Conservation (phyloP, 2,888 invertebrate species). For the Physocephala rufipes region DNA sequence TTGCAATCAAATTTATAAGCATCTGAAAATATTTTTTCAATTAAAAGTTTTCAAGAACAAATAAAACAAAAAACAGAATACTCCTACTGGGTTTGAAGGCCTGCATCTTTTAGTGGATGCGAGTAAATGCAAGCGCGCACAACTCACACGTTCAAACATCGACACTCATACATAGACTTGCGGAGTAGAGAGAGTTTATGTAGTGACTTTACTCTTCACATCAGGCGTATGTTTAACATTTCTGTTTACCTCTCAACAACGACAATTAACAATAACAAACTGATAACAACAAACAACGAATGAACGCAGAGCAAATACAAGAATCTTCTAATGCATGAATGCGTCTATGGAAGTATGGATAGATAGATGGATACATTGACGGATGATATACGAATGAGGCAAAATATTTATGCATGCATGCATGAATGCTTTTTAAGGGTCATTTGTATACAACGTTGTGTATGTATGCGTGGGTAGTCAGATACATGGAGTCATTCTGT, state of each 20-base stretch:
- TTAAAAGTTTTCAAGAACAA: background rate
- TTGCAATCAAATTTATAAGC: background rate
- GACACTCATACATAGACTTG: background rate
- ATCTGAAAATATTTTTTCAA: background rate
- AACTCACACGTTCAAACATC: background rate
- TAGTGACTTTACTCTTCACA: background rate
- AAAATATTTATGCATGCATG: no score
- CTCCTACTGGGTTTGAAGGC: background rate
- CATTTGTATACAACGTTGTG: background rate
- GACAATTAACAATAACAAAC: background rate
- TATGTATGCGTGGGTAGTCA: background rate
- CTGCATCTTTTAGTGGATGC: background rate
- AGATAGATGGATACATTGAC: background rate
- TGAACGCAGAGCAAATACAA: background rate
- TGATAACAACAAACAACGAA: no score
- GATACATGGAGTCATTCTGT: no score
- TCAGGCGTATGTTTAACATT: background rate
- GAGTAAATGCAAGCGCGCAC: background rate
- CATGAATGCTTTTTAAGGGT: no score
- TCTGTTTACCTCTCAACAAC: background rate
- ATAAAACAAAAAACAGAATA: background rate
- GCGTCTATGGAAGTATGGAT: background rate
- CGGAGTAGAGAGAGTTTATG: background rate
- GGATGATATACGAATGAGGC: background rate
- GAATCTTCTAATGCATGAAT: background rate